Conservation (phyloP, 2,113 vertebrate genomes). For the Caloenas nicobarica region DNA sequence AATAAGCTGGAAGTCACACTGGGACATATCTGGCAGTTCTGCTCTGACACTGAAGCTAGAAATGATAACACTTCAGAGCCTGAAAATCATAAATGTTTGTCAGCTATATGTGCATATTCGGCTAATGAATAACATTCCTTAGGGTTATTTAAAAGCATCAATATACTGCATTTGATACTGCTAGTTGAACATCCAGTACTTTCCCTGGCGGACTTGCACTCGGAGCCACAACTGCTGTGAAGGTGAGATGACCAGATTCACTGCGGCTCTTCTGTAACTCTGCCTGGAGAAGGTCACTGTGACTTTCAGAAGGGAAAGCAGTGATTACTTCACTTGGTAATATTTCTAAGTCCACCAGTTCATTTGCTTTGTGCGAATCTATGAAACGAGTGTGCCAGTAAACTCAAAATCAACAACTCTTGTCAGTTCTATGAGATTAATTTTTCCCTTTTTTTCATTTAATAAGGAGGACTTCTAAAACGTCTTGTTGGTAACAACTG, state of each 20-base stretch:
- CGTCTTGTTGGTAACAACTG: neutral
- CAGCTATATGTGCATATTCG: neutral
- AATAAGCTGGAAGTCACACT: neutral
- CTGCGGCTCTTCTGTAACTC: neutral
- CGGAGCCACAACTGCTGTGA: neutral
- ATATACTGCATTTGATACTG: neutral
- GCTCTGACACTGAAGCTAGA: neutral
- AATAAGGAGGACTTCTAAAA: neutral
- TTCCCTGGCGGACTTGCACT: neutral
- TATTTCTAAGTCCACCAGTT: constrained; percentile 26
- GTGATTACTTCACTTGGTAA: neutral
- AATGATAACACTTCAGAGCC: neutral
- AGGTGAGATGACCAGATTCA: neutral
- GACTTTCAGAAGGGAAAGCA: neutral
- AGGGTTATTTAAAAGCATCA: neutral
- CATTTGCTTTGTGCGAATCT: neutral
- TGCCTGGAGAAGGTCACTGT: neutral
- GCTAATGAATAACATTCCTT: neutral
- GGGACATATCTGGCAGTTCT: neutral
- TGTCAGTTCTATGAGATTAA: neutral
- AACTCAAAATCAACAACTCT: neutral
- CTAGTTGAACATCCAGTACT: neutral
- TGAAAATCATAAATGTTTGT: neutral
- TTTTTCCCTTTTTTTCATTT: neutral
- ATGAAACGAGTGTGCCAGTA: neutral